These are phyloP conservation scores for Drosophila trapezifrons DNA, from an alignment of 1,140 invertebrate species.

Conservation along the genomic window DNA sequence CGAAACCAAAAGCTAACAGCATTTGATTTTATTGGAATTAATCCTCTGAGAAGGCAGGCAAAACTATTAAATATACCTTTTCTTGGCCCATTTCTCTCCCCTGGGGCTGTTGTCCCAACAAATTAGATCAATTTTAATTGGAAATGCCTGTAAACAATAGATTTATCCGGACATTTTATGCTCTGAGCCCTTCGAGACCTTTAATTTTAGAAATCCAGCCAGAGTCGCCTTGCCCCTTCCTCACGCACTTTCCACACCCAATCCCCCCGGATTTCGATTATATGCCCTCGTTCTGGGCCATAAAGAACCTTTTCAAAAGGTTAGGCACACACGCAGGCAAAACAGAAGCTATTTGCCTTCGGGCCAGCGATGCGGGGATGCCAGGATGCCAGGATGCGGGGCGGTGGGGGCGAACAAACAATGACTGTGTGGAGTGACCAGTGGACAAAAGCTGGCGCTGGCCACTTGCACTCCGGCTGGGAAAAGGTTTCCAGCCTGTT, in stretches of 20 bases:
- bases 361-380: neutral
- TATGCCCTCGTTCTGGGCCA: conserved; percentile 36
- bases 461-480: conserved; percentile 44
- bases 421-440: conserved; percentile 23
- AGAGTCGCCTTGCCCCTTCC: neutral
- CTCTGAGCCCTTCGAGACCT: neutral
- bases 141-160: conserved; percentile 14
- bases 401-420: conserved; percentile 24
- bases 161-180: conserved; percentile 16
- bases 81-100: neutral
- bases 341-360: conserved; percentile 21
- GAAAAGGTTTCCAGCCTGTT: conserved; percentile 34
- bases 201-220: conserved; percentile 22
- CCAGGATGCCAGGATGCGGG: neutral
- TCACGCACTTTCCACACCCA: conserved; percentile 6
- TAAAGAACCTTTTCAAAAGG: conserved; percentile 45
- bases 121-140: conserved; percentile 39
- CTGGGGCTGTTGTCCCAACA: conserved; percentile 15
- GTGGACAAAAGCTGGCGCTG: conserved; percentile 30
- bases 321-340: conserved; percentile 37
- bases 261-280: conserved; percentile 34
- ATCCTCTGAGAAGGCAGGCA: neutral
- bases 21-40: neutral
- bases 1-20: neutral
- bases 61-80: neutral